phyloP scores from a whole-genome alignment of 2,797 vertebrate species.

The Erithacus rubecula region DNA sequence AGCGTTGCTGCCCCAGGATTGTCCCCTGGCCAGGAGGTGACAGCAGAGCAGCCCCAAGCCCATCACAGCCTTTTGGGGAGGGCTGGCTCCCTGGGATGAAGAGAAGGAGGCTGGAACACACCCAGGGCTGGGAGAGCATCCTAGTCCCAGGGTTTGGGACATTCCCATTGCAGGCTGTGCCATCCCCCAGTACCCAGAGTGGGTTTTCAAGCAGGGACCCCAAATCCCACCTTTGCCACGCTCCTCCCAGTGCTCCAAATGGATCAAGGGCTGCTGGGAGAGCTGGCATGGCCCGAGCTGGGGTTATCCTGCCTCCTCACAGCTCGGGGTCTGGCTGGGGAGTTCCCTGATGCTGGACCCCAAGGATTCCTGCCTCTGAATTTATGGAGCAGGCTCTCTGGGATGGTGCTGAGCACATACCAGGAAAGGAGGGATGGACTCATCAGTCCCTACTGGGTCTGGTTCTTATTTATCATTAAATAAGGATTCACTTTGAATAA shows the following conservation, averaged over 20 bases:
- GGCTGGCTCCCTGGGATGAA: background rate
- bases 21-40: background rate
- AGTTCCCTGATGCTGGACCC: background rate
- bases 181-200: accelerated
- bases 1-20: background rate
- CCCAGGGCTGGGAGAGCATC: background rate
- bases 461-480: background rate
- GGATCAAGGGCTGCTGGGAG: accelerated
- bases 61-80: background rate
- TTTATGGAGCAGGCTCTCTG: background rate
- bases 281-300: accelerated
- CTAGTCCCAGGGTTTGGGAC: background rate
- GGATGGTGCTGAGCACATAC: background rate
- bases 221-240: accelerated
- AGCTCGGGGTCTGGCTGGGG: background rate
- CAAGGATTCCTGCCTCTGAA: background rate
- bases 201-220: background rate
- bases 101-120: background rate
- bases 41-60: background rate
- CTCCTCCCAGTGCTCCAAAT: background rate
- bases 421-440: background rate
- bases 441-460: background rate
- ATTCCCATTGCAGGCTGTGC: background rate
- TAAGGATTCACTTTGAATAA: background rate
- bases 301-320: background rate